Conservation (phyloP, 2,797 vertebrate genomes). For the Eulemur rubriventer region DNA sequence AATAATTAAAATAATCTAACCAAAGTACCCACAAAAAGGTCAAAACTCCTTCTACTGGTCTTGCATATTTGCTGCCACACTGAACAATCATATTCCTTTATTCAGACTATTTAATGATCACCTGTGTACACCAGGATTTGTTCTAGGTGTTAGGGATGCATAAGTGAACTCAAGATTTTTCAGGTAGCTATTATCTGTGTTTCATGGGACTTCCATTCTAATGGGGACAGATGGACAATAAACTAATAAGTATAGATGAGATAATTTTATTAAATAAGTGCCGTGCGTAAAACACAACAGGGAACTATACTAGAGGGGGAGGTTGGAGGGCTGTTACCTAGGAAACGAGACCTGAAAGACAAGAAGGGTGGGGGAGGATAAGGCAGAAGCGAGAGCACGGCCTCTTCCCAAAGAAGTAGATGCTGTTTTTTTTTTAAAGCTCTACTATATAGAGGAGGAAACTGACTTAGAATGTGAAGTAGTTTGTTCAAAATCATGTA, state of each 20-base stretch:
- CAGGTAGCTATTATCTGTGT: not conserved
- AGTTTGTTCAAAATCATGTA: not conserved
- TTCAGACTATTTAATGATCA: not conserved
- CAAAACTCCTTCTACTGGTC: not conserved
- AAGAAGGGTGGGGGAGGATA: not conserved
- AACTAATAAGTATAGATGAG: not conserved
- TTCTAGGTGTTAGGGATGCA: not conserved
- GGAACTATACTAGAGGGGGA: not conserved
- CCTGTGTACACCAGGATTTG: not conserved
- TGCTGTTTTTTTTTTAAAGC: not conserved
- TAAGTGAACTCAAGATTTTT: not conserved
- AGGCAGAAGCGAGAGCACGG: not conserved
- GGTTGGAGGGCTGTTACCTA: not conserved
- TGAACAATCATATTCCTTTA: not conserved
- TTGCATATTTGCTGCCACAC: not conserved
- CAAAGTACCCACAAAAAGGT: not conserved
- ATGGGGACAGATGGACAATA: not conserved
- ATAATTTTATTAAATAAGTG: not conserved
- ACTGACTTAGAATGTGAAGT: not conserved
- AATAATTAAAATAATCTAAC: constrained; percentile 4
- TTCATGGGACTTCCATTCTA: not conserved
- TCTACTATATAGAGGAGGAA: not conserved
- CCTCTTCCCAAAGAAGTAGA: not conserved
- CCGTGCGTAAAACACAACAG: not conserved
- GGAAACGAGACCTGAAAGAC: not conserved